phyloP scores from a whole-genome alignment of 2,888 invertebrate species.

The Nysson spinosus region DNA sequence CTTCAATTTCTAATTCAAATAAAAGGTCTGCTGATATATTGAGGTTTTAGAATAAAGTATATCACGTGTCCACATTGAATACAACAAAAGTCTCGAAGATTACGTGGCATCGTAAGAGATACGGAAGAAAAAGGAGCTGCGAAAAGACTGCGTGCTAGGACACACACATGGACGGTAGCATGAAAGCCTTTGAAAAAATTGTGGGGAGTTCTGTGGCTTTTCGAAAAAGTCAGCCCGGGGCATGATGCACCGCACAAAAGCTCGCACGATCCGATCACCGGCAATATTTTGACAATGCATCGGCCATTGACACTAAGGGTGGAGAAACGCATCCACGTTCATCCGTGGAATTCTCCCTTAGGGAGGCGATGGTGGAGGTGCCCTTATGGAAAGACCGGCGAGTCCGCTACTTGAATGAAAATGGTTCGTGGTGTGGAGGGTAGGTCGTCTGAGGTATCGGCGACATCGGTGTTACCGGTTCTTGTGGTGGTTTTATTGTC shows the following conservation, averaged over 20 bases:
- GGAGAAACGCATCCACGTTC: slow-evolving; percentile 44
- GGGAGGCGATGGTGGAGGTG: slow-evolving; percentile 39
- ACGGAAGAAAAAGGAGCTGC: background rate
- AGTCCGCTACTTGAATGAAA: slow-evolving; percentile 54
- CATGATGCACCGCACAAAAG: slow-evolving; percentile 65
- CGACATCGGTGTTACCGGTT: slow-evolving; percentile 28
- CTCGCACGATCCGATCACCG: slow-evolving; percentile 68
- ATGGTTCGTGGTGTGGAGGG: slow-evolving; percentile 41
- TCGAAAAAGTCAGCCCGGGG: slow-evolving; percentile 68
- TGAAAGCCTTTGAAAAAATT: slow-evolving; percentile 49
- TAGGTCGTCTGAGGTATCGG: slow-evolving; percentile 44
- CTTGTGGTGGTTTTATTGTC: slow-evolving; percentile 64
- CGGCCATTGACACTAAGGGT: slow-evolving; percentile 63
- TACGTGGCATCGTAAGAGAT: slow-evolving; percentile 5
- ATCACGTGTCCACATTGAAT: background rate
- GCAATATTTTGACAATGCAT: slow-evolving; percentile 77
- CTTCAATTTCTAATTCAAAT: too few species aligned
- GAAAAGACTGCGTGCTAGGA: background rate
- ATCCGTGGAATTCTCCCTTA: slow-evolving; percentile 52
- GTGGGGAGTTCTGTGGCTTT: slow-evolving; percentile 39
- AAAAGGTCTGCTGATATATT: too few species aligned
- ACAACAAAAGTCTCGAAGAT: background rate
- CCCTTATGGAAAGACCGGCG: slow-evolving; percentile 48
- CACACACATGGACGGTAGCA: slow-evolving; percentile 12
- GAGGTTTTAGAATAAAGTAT: background rate